Base-by-base conservation (phyloP, 1,140 invertebrate genomes). In the Luehdorfia chinensis region DNA sequence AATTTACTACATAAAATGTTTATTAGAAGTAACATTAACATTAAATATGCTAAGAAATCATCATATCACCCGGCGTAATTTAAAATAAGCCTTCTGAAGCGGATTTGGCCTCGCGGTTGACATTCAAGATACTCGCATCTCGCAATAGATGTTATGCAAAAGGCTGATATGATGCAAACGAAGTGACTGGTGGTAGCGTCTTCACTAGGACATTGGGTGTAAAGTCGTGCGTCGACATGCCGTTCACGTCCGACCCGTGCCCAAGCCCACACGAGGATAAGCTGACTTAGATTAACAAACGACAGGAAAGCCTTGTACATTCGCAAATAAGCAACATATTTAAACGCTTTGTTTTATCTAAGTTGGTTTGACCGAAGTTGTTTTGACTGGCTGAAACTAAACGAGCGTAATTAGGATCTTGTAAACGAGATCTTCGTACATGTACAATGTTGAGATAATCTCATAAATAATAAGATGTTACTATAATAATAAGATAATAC, bases 71-170 rank as follows among this genome's bases (percentile, higher is more conserved):
- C n/a, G n/a, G n/a, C n/a, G n/a, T n/a, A n/a, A n/a, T n/a, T n/a
- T n/a, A n/a, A n/a, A n/a, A n/a, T n/a, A 34, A 31, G 15, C 16
- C 47, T 6, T 21, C 19, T 39, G 36, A 16, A 63, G 55, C 59
- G 55, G 59, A 55, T 57, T 58, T 51, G 63, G 50, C 64, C 71
- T 68, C 64, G 59, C 47, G 54, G 67, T 66, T 80, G 70, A 72
- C 75, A 83, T 80, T 78, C 70, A 79, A 47, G 43, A 46, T 50
- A 50, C 59, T 61, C 58, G 72, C 2, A 21, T n/a, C n/a, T n/a
- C n/a, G n/a, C 69, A 78, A 73, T 75, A 66, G 59, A 61, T 64
- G 66, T 83, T 79, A 76, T 78, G 75, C 75, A 77, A 75, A 71
- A 59, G 50, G 50, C 46, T 36, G 55, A 65, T 66, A 64, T 73